phyloP scores from a whole-genome alignment of 2,797 vertebrate genomes.

The Moxostoma hubbsi region DNA sequence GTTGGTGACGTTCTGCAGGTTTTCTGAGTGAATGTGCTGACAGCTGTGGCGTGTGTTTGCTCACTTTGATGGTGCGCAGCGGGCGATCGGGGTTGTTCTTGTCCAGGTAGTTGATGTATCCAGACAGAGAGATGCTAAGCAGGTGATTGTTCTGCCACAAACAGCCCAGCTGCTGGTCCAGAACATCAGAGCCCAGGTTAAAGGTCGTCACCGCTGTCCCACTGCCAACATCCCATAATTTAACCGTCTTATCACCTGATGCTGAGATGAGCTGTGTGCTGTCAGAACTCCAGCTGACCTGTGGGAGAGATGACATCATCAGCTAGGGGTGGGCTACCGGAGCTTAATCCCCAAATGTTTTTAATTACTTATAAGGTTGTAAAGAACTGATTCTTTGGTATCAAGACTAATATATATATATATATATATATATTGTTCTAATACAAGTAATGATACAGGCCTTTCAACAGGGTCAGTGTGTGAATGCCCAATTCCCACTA shows the following conservation, averaged over 20 bases:
- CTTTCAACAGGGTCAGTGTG: too few relatives aligned
- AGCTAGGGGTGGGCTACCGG: neutral
- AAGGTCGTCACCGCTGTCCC: conserved; percentile 88
- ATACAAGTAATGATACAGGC: too few relatives aligned
- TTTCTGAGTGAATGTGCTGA: neutral
- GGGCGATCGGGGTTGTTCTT: conserved; percentile 91
- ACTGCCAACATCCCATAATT: conserved; percentile 90
- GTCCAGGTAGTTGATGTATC: conserved; percentile 98
- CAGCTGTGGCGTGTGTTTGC: neutral
- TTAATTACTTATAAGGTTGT: too few relatives aligned
- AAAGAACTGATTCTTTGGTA: too few relatives aligned
- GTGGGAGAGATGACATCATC: neutral
- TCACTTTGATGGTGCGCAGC: conserved; percentile 89
- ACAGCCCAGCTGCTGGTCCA: conserved; percentile 96
- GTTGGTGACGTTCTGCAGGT: neutral
- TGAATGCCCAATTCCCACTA: too few relatives aligned
- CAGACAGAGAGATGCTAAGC: conserved; percentile 90
- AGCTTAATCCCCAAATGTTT: too few relatives aligned
- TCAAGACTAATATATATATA: too few relatives aligned
- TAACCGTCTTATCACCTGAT: conserved; percentile 95
- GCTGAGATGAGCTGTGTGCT: conserved; percentile 91
- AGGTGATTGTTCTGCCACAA: conserved; percentile 94
- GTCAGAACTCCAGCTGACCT: conserved; percentile 90
- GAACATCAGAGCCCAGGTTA: conserved; percentile 84
- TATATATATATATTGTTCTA: too few relatives aligned